phyloP scores from a whole-genome alignment of 1,140 invertebrate species.

The Lepidurus arcticus region DNA sequence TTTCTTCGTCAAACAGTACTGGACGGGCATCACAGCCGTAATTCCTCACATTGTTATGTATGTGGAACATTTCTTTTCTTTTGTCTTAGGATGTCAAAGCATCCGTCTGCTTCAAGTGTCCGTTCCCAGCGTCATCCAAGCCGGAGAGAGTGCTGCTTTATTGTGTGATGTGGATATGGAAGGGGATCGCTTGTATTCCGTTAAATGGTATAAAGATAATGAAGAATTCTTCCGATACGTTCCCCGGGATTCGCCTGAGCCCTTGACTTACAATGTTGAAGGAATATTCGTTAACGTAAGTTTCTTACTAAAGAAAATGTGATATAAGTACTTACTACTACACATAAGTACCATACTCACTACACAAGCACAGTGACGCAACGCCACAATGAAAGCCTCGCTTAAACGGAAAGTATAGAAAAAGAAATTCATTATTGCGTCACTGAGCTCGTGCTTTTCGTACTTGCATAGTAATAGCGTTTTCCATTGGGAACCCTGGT shows the following conservation, averaged over 20 bases:
- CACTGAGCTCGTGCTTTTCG: too few species aligned
- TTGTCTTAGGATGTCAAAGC: constrained; percentile 18
- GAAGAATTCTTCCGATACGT: constrained; percentile 46
- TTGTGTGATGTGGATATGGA: constrained; percentile 36
- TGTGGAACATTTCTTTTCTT: not conserved
- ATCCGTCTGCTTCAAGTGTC: constrained; percentile 35
- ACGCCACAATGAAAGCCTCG: too few species aligned
- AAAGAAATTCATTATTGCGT: too few species aligned
- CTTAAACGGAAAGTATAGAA: too few species aligned
- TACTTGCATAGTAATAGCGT: too few species aligned
- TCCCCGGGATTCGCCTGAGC: constrained; percentile 35
- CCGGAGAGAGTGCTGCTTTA: constrained; percentile 34
- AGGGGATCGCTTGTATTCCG: constrained; percentile 38
- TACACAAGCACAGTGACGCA: too few species aligned
- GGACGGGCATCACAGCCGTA: not conserved
- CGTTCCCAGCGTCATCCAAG: constrained; percentile 35
- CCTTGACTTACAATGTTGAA: constrained; percentile 35
- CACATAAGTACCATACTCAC: too few species aligned
- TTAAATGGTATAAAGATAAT: constrained; percentile 46
- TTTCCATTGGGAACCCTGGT: too few species aligned
- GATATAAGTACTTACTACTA: too few species aligned
- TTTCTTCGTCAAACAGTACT: not conserved
- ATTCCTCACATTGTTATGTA: not conserved
- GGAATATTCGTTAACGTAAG: constrained; percentile 39
- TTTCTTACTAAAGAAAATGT: not conserved